Evolutionary conservation across 2,888 invertebrate species (phyloP), one percentile per base, ranked within the genome.

Genomic region (Pimpla rufipes): DNA sequence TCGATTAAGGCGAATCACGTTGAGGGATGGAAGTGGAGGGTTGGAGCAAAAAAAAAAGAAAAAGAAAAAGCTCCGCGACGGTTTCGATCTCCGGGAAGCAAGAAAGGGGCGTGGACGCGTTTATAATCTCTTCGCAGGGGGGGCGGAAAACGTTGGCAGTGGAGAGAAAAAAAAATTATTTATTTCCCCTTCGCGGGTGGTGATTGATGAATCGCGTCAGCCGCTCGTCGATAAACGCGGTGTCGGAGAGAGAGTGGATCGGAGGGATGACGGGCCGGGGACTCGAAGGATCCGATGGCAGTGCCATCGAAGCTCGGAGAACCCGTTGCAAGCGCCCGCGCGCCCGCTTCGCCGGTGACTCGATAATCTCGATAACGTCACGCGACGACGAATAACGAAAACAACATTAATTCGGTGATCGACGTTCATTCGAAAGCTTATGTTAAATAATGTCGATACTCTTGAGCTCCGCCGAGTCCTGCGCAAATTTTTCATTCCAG

Each of bases 201-300:
- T 88, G 89, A 90, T 90, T 88, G 90, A 90, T 90, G 88, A 90
- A 87, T 84, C 87, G 70, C 64, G 66, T 71, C 71, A 67, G 52
- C 62, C 37, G 11, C 16, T 70, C 50, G 18, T 79, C 66, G 87
- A 89, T 90, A 89, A 84, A 88, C 85, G 85, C 79, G 79, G 83
- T 71, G 71, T 83, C 77, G 71, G 79, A 80, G 81, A 83, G 81
- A 85, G 80, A 80, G 84, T 86, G 66, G 62, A 35, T 35, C 57
- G n/a, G 71, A 29, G 64, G 23, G 52, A 57, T 59, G 42, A 77
- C 45, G 57, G 57, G 57, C 16, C n/a, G 66, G 45, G 23, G 71
- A 29, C 45, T 35, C 23, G 42, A 79, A 62, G 42, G 77, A 81
- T 84, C 47, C 68, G 57, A 47, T 42, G 57, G 67, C 57, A 57